Evolutionary conservation across 1,140 invertebrate genomes (phyloP).

Genomic region (Steinernema khuongi): DNA sequence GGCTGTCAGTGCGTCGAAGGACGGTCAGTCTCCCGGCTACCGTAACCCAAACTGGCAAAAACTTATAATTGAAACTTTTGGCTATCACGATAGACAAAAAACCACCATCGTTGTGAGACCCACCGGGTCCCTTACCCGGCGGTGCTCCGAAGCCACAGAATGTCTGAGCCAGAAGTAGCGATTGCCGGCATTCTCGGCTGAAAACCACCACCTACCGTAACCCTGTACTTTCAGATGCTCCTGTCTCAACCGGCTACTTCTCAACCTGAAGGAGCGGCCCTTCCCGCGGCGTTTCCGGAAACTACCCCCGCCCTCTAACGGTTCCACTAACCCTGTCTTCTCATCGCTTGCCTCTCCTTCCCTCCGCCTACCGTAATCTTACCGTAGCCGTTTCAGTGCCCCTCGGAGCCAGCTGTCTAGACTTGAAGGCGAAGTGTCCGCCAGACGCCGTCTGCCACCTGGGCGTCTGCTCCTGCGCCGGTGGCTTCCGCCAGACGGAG

Average conservation of each 20-base stretch:
- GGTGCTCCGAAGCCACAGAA: background rate
- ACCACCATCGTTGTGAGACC: background rate
- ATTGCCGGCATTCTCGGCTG: too few species aligned
- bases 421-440: background rate
- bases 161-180: too few species aligned
- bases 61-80: too few species aligned
- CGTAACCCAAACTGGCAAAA: too few species aligned
- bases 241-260: background rate
- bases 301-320: background rate
- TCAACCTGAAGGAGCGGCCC: background rate
- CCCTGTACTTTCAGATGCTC: background rate
- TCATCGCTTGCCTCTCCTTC: background rate
- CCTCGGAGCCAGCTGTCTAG: background rate
- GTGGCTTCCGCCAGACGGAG: background rate
- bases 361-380: background rate
- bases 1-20: background rate
- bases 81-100: too few species aligned
- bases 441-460: background rate
- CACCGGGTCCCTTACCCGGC: background rate
- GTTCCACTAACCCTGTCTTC: background rate
- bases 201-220: background rate
- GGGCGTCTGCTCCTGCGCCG: background rate
- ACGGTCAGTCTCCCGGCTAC: background rate
- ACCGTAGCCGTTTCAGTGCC: background rate
- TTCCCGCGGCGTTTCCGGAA: background rate